phyloP scores from a whole-genome alignment of 2,797 vertebrate genomes.

The Corythornis leucogaster region DNA sequence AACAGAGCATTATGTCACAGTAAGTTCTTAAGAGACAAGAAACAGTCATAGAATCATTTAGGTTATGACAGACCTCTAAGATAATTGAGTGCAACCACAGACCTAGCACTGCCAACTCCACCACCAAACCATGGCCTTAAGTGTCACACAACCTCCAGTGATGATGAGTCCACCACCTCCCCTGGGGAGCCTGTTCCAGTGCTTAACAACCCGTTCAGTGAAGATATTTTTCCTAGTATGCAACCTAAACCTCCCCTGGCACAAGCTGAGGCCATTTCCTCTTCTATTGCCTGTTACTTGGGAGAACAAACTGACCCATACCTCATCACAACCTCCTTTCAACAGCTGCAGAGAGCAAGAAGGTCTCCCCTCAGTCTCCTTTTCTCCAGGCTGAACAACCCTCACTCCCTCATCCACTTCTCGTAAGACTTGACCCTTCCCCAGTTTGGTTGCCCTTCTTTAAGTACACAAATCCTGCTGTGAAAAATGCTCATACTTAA shows the following conservation, averaged over 20 bases:
- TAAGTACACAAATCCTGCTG: fast-evolving
- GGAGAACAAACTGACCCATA: not conserved
- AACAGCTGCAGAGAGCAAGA: not conserved
- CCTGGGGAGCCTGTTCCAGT: too few relatives aligned
- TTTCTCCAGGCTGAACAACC: not conserved
- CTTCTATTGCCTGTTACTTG: not conserved
- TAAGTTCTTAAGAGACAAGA: not conserved
- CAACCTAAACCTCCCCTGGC: not conserved
- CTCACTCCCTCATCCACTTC: not conserved
- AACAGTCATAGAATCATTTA: not conserved
- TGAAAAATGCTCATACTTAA: not conserved
- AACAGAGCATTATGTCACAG: not conserved
- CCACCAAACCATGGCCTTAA: not conserved
- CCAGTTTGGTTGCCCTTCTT: not conserved
- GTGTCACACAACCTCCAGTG: not conserved
- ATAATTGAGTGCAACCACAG: not conserved
- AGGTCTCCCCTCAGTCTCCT: not conserved
- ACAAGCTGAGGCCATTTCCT: not conserved
- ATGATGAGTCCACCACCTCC: not conserved
- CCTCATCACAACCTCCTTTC: not conserved
- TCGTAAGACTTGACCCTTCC: not conserved
- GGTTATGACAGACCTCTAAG: not conserved
- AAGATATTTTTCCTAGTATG: not conserved
- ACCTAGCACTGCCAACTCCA: not conserved
- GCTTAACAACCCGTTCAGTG: not conserved